Percentiles rank a stretch among this genome's conserved stretches.
These are phyloP conservation scores for Macheiramphus alcinus DNA, from an alignment of 2,113 vertebrate genomes.

Conservation along the genomic window DNA sequence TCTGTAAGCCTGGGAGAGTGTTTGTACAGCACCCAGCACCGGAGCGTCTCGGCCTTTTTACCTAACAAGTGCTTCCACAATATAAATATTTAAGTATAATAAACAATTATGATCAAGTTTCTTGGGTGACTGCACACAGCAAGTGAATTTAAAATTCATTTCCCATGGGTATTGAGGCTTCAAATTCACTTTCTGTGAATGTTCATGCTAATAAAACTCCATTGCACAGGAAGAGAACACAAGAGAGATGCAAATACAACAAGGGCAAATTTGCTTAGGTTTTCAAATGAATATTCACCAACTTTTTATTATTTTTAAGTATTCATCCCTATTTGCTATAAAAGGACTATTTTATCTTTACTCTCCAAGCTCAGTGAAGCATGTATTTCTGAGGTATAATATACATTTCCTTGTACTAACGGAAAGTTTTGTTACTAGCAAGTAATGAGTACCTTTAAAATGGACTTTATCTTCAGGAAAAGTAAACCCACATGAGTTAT, in stretches of 20 bases:
- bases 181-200: conserved; percentile 28
- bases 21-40: not conserved
- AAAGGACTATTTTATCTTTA: conserved; percentile 23
- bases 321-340: not conserved
- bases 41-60: not conserved
- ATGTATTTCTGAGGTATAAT: not conserved
- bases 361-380: not conserved
- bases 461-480: not conserved
- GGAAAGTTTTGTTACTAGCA: not conserved
- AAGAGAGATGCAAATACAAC: conserved; percentile 50
- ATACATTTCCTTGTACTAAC: not conserved
- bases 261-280: conserved; percentile 48
- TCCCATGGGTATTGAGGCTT: conserved; percentile 34
- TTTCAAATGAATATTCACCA: conserved; percentile 59
- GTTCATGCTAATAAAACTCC: conserved; percentile 53
- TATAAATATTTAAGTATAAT: conserved; percentile 61
- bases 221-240: not conserved
- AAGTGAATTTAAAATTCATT: conserved; percentile 50
- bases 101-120: conserved; percentile 62
- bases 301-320: conserved; percentile 28
- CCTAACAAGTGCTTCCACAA: not conserved
- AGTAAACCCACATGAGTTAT: not conserved
- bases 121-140: conserved; percentile 47
- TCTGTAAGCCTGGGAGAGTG: not conserved
- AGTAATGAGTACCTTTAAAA: not conserved